Base-by-base conservation (phyloP, 2,888 invertebrate species). In the Agrotis exclamationis region DNA sequence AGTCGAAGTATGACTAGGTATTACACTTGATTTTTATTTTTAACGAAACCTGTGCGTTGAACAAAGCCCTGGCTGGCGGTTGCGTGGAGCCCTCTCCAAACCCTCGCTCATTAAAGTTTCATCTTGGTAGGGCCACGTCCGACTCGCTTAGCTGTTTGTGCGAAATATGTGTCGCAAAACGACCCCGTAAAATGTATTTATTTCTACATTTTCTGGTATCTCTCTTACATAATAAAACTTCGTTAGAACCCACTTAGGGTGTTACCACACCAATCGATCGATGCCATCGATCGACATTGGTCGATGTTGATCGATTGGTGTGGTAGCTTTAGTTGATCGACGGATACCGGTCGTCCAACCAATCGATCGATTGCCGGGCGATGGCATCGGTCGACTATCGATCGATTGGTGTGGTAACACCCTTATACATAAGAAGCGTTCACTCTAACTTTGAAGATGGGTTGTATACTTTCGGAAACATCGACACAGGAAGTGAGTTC, bases 81-180 rank as follows among this genome's bases (percentile, higher is more conserved):
- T 85, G 78, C 70, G 74, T 76, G 82, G 76, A 84, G 84, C 82
- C 84, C 89, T 86, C 84, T 87, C 86, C 83, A 75, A 86, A 70
- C 86, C 89, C 89, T 84, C 83, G 64, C 87, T 87, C 88, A 91
- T 92, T 90, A 91, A 91, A 88, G 81, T 89, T 92, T 89, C 85
- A 92, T 83, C 73, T 73, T 74, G 74, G 74, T 63, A 82, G 83
- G 82, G 82, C 78, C 79, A 65, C 65, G 64, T 60, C 68, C 44
- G 28, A 69, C 72, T 74, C 68, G 74, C 67, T 75, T 70, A 63
- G 54, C 56, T 73, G 62, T 79, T 77, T 85, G 64, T 67, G 62
- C 70, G 60, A 80, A 83, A 79, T 71, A 58, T 70, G 73, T 67
- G 73, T 67, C 75, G 59, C 68, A 63, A 63, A 73, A 75, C 24